Base-by-base conservation (phyloP, 2,888 invertebrate genomes). In the Cephus pulcher region DNA sequence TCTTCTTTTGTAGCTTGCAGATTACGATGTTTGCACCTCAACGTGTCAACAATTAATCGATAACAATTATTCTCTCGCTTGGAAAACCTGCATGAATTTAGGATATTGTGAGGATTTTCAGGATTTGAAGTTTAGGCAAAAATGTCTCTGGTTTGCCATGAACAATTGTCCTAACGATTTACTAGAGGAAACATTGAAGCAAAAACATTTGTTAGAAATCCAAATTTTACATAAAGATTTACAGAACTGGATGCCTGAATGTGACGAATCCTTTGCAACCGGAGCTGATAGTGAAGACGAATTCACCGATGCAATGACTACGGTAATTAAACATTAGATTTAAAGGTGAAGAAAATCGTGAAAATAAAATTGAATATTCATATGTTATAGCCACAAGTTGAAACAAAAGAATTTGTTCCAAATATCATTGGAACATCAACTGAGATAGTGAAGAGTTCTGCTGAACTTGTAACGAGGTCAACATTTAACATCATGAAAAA, bases 221-320 rank as follows among this genome's bases (percentile, higher is more conserved):
- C 91, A 88, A 85, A 89, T 90, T 77, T 84, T 90, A 33, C 88
- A 91, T 82, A 85, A 86, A 81, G 86, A 87, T 76, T 82, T 91
- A 73, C 84, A 91, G 78, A 79, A 86, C 15, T 91, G 88, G 88
- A 85, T 90, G 80, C 84, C 87, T 0, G 12, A 80, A 12, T 75
- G 80, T 33, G 79, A 77, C 6, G 83, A 86, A 69, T 84, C 84
- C 71, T 89, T 70, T 76, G 88, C 78, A 88, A 92, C 77, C 88
- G 92, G 89, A 88, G 92, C 82, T 1, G 93, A 93, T 12, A 92
- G 92, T 4, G 93, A 94, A 74, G 94, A 93, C 73, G 93, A 94
- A 80, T 94, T 93, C 79, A 91, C 92, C 23, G 94, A 94, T 85
- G 94, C 94, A 11, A 90, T 94, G 81, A 94, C 94, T 30, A 94